phyloP scores from a whole-genome alignment of 2,888 invertebrate species.

The Apodemia mormo region DNA sequence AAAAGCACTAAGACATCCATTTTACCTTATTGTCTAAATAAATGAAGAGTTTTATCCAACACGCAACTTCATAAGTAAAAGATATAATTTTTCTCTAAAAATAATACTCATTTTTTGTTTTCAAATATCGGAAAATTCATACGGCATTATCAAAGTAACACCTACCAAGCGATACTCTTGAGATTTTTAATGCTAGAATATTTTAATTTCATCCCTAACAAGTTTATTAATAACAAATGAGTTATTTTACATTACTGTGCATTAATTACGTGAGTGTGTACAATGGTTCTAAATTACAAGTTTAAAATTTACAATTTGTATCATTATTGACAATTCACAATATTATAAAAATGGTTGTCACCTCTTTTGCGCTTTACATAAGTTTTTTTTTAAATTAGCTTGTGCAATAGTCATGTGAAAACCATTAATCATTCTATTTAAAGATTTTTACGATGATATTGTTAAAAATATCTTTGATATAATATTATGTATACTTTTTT shows the following conservation, averaged over 20 bases:
- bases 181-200: slow-evolving; percentile 54
- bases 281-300: slow-evolving; percentile 66
- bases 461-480: too few relatives aligned
- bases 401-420: background rate
- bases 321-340: slow-evolving; percentile 37
- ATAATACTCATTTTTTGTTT: slow-evolving; percentile 72
- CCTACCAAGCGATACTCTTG: slow-evolving; percentile 69
- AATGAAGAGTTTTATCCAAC: slow-evolving; percentile 76
- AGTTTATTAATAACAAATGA: slow-evolving; percentile 60
- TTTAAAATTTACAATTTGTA: slow-evolving; percentile 55
- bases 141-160: slow-evolving; percentile 71
- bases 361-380: background rate
- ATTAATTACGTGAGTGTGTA: slow-evolving; percentile 66
- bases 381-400: background rate
- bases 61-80: slow-evolving; percentile 75
- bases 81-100: slow-evolving; percentile 81
- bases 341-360: slow-evolving; percentile 6
- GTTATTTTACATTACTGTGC: slow-evolving; percentile 71
- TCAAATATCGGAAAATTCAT: slow-evolving; percentile 62
- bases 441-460: background rate
- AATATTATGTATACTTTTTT: too few relatives aligned
- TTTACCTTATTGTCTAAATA: slow-evolving; percentile 81
- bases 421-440: background rate
- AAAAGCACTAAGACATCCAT: slow-evolving; percentile 83
- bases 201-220: slow-evolving; percentile 57